A percentile compares a stretch with the other conserved stretches of the same genome.
phyloP scores from a whole-genome alignment of 2,888 invertebrate species.

The Augochlorella aurata region DNA sequence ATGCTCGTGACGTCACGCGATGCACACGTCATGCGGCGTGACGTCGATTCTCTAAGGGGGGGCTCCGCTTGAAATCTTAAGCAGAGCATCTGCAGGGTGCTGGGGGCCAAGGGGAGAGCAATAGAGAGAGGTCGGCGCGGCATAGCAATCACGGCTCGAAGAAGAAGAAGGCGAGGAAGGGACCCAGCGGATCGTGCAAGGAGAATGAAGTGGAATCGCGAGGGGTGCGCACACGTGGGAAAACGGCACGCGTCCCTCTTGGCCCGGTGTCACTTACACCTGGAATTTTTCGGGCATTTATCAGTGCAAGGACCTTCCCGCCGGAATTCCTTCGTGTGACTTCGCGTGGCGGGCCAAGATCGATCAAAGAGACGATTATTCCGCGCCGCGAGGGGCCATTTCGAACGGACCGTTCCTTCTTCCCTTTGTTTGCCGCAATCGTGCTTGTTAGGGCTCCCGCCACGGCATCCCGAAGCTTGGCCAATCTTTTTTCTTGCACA shows the following conservation, averaged over 20 bases:
- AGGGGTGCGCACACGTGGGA: constrained; percentile 77
- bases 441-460: not conserved
- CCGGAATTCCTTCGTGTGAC: constrained; percentile 66
- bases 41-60: constrained; percentile 67
- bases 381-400: constrained; percentile 23
- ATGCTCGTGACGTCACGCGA: constrained; percentile 75
- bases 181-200: constrained; percentile 56
- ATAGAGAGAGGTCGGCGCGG: not conserved
- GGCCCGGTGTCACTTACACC: constrained; percentile 73
- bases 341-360: constrained; percentile 62
- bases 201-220: constrained; percentile 72
- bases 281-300: constrained; percentile 70
- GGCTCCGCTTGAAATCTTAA: constrained; percentile 59
- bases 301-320: constrained; percentile 44
- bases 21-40: constrained; percentile 76
- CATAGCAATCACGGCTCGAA: constrained; percentile 18
- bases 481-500: not conserved
- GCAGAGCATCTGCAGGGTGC: constrained; percentile 56
- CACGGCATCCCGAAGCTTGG: not conserved
- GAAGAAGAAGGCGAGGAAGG: constrained; percentile 54
- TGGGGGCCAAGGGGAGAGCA: constrained; percentile 5
- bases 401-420: not conserved
- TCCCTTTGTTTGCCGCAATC: constrained; percentile 2
- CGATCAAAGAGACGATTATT: constrained; percentile 55
- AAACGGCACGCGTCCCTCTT: constrained; percentile 76